Percentiles rank a stretch among this genome's conserved stretches.
Evolutionary conservation across 2,888 invertebrate genomes (phyloP).

Genomic region (Lasius platythorax): DNA sequence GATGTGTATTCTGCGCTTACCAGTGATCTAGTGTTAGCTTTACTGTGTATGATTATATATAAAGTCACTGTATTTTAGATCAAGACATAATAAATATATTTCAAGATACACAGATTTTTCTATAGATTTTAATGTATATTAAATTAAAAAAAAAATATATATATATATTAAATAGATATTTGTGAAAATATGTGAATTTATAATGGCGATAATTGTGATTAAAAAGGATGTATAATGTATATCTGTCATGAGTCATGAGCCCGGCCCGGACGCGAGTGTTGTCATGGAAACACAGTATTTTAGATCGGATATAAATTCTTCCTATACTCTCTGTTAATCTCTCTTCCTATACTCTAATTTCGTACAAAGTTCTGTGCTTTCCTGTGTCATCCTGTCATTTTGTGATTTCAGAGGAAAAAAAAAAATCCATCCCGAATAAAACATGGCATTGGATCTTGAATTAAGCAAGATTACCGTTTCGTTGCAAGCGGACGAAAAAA

Average conservation of each 20-base stretch:
- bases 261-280: slow-evolving; percentile 30
- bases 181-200: neutral
- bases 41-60: slow-evolving; percentile 41
- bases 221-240: neutral
- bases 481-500: slow-evolving; percentile 89
- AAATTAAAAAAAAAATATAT: neutral
- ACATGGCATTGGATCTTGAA: slow-evolving; percentile 58
- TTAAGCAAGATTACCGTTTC: slow-evolving; percentile 69
- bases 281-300: slow-evolving; percentile 59
- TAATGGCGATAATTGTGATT: neutral
- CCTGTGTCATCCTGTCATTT: neutral
- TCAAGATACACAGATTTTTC: slow-evolving; percentile 47
- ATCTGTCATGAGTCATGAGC: neutral
- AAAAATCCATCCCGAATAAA: slow-evolving; percentile 13
- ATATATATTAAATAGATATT: neutral
- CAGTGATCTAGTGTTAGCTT: slow-evolving; percentile 53
- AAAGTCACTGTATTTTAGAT: slow-evolving; percentile 51
- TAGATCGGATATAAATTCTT: slow-evolving; percentile 7
- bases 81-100: slow-evolving; percentile 56
- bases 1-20: slow-evolving; percentile 44
- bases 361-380: neutral
- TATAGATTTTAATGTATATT: neutral
- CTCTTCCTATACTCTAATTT: slow-evolving; percentile 4
- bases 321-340: neutral
- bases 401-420: neutral